Percentiles rank a stretch among this genome's conserved stretches.
These are phyloP conservation scores for Oithona nana DNA, from an alignment of 2,888 invertebrate species.

Conservation along the genomic window DNA sequence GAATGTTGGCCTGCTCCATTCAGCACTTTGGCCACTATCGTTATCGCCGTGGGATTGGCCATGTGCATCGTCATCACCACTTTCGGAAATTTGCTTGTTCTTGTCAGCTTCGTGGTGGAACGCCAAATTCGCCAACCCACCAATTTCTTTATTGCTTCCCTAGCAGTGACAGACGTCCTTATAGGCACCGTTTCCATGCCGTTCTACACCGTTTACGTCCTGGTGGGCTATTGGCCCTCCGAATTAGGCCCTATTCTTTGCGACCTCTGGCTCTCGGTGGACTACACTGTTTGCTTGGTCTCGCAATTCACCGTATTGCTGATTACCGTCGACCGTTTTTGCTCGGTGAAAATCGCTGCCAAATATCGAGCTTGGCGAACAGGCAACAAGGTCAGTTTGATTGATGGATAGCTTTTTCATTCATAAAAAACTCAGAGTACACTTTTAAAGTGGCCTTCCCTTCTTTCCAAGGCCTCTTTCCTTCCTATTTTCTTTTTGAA, in stretches of 20 bases:
- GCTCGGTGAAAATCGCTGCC: slow-evolving; percentile 95
- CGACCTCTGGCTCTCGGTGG: slow-evolving; percentile 94
- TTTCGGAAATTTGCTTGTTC: slow-evolving; percentile 82
- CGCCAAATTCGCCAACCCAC: slow-evolving; percentile 61
- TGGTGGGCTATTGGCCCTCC: slow-evolving; percentile 70
- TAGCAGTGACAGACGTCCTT: slow-evolving; percentile 88
- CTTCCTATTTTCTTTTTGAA: too few relatives aligned
- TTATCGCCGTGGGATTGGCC: slow-evolving; percentile 67
- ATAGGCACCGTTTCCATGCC: slow-evolving; percentile 98
- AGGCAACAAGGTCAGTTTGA: neutral
- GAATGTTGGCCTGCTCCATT: slow-evolving; percentile 31
- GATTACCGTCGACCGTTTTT: slow-evolving; percentile 94
- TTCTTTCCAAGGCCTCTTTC: too few relatives aligned
- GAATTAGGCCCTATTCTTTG: slow-evolving; percentile 85
- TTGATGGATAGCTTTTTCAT: neutral
- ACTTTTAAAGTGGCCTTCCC: too few relatives aligned
- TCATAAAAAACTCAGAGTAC: slow-evolving; percentile 45
- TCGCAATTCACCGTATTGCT: slow-evolving; percentile 97
- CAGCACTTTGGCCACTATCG: slow-evolving; percentile 67
- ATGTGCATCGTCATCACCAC: slow-evolving; percentile 79
- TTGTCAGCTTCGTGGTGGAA: slow-evolving; percentile 59
- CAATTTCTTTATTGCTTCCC: slow-evolving; percentile 96
- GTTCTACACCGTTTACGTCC: slow-evolving; percentile 83
- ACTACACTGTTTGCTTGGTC: slow-evolving; percentile 95
- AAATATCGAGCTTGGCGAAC: slow-evolving; percentile 93